These are phyloP conservation scores for Parazoanthus swiftii DNA, from an alignment of 92 coral and sea anemone genomes.

Conservation along the genomic window DNA sequence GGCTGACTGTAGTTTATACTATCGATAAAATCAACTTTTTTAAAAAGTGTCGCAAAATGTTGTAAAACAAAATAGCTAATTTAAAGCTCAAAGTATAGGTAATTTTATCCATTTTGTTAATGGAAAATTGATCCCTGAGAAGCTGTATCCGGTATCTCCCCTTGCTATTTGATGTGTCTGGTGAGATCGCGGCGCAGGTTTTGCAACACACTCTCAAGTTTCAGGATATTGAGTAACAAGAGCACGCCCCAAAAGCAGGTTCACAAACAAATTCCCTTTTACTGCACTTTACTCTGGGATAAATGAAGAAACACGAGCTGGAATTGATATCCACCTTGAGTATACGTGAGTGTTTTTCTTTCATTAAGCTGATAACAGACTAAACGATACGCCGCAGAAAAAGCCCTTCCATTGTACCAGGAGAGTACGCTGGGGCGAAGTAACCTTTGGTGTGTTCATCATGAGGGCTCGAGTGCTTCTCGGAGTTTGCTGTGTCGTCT, in stretches of 20 bases:
- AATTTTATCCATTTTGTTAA: neutral
- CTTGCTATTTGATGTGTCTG: neutral
- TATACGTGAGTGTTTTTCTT: neutral
- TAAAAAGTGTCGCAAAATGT: too few relatives aligned
- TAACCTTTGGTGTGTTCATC: neutral
- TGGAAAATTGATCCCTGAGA: neutral
- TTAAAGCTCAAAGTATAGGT: neutral
- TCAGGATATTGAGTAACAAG: constrained; percentile 2
- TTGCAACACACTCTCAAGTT: neutral
- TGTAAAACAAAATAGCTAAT: too few relatives aligned
- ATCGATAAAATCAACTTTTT: too few relatives aligned
- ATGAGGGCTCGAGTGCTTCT: neutral
- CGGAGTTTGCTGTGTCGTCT: neutral
- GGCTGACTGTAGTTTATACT: too few relatives aligned
- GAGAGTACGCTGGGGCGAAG: neutral
- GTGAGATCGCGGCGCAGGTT: neutral
- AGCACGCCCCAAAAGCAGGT: neutral
- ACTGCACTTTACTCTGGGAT: neutral
- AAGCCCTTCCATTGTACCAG: neutral
- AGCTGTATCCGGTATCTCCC: neutral
- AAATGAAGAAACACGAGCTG: constrained; percentile 1
- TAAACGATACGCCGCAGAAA: neutral
- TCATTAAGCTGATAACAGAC: neutral
- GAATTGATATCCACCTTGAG: neutral
- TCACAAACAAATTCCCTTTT: neutral